A percentile compares a stretch with the other conserved stretches of the same genome.
phyloP scores from a whole-genome alignment of 2,113 vertebrate genomes.

The Enhydra lutris region DNA sequence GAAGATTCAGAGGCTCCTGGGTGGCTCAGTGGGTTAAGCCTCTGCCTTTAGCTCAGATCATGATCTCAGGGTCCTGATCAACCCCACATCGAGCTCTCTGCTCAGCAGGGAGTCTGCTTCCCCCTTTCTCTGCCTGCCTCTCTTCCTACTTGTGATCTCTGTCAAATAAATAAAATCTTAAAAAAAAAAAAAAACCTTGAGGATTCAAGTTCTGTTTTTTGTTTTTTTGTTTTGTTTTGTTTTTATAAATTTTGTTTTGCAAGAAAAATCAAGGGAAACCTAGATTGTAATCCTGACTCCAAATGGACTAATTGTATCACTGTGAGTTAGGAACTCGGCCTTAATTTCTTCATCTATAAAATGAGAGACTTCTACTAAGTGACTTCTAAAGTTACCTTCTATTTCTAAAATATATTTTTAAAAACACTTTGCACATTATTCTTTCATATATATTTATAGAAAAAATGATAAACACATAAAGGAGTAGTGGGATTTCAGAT shows the following conservation, averaged over 20 bases:
- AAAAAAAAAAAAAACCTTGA: background rate
- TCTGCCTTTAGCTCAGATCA: no score
- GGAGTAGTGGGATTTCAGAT: background rate
- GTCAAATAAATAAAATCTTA: no score
- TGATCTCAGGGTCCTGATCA: no score
- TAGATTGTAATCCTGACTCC: background rate
- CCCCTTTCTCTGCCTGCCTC: no score
- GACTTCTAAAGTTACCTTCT: background rate
- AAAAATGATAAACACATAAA: background rate
- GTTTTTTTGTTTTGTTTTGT: no score
- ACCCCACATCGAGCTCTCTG: no score
- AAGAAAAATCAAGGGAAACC: background rate
- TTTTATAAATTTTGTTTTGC: background rate
- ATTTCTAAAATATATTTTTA: constrained; percentile 17
- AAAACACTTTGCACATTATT: background rate
- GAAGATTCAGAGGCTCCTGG: background rate
- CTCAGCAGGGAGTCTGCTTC: no score
- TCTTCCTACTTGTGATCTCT: no score
- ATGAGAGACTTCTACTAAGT: background rate
- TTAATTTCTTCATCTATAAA: constrained; percentile 28
- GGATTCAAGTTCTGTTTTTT: background rate
- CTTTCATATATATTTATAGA: background rate
- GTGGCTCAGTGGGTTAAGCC: no score
- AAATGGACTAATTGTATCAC: background rate
- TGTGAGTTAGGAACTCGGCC: background rate